These are phyloP conservation scores for Mormyrus iriodes DNA, from an alignment of 2,113 vertebrate genomes.

Conservation along the genomic window DNA sequence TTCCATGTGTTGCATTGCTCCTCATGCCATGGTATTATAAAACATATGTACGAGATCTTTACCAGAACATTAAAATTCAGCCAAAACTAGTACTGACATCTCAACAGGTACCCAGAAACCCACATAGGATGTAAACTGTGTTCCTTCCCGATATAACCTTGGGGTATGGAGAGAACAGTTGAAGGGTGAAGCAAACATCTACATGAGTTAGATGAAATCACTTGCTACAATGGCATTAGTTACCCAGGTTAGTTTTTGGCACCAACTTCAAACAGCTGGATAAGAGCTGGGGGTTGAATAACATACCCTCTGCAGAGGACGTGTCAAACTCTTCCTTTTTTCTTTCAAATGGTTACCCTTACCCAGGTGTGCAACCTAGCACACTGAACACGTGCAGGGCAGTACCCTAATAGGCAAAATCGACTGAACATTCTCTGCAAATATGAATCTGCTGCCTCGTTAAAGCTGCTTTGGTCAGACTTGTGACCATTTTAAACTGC, in stretches of 20 bases:
- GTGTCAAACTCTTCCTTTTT: background rate
- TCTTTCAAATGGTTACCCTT: background rate
- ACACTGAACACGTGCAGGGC: background rate
- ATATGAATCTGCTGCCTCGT: background rate
- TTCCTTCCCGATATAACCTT: background rate
- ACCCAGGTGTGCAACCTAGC: background rate
- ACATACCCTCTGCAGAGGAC: background rate
- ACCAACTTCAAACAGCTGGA: background rate
- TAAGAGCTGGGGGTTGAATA: background rate
- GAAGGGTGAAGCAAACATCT: background rate
- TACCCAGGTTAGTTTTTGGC: too few species aligned
- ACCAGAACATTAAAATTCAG: background rate
- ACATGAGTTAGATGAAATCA: background rate
- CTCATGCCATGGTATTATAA: background rate
- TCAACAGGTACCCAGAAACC: background rate
- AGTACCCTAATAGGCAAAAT: background rate
- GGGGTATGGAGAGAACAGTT: background rate
- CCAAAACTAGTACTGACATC: background rate
- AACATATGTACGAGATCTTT: background rate
- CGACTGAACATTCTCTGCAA: background rate
- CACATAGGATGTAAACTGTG: background rate
- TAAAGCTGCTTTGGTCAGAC: background rate
- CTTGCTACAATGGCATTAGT: background rate
- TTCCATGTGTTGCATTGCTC: background rate
- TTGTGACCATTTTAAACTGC: background rate